Evolutionary conservation across 2,113 vertebrate species (phyloP), one percentile per base, ranked within the genome.

Genomic region (Mystacornis crossleyi): DNA sequence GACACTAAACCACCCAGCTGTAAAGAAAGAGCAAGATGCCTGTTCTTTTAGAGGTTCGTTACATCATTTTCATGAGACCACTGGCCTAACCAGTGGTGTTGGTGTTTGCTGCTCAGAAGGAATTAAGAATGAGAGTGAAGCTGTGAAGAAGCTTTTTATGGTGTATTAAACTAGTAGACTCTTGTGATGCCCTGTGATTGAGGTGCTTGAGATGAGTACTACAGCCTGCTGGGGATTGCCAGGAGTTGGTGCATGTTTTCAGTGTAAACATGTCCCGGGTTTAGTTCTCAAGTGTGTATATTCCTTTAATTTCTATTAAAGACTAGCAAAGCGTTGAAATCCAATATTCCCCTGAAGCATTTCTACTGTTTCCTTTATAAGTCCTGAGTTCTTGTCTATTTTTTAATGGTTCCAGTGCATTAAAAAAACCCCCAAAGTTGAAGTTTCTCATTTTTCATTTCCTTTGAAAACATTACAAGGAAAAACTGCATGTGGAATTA

Each of bases 161-260:
- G 19, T 12, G 5, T 26, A 2, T 36, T 57, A 33, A 89, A 12
- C 4, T 24, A 12, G 29, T 10, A 65, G 64, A 34, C 18, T 36
- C 1, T 20, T n/a, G n/a, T n/a, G n/a, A n/a, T n/a, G 21, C 34
- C 24, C 9, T 55, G 38, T 77, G 58, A 11, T 0, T 45, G 57
- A 70, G 34, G 31, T 58, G 34, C 29, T 72, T 72, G 42, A 67
- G 53, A 55, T 45, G 64, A 66, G 23, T 24, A 3, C 13, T 17
- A 0, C 69, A 77, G 47, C 53, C 47, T 71, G 45, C 57, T 81
- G 47, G 69, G 51, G 28, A 14, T 61, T 92, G 51, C 64, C 1
- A 3, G 47, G 58, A 24, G 18, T 14, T 85, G 8, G 7, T 54
- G 29, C 8, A 2, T 61, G 16, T 57, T 61, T 74, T 81, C 62